Base-by-base conservation (phyloP, 2,888 invertebrate genomes). In the Vannuccia rotundouncinata region DNA sequence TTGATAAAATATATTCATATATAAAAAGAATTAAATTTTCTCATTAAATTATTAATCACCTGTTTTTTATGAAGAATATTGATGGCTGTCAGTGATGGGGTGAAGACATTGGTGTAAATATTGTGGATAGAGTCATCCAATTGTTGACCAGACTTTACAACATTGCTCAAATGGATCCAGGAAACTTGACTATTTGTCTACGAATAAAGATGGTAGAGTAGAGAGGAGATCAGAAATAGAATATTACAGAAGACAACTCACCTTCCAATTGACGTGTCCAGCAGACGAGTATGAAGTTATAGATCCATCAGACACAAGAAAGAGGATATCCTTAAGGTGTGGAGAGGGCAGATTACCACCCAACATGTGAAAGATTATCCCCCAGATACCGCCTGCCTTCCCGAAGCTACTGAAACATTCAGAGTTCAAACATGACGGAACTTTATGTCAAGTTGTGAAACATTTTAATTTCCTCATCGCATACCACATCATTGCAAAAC, bases 131-230 rank as follows among this genome's bases (percentile, higher is more conserved):
- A 73, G 27, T 73, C 74, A 27, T 25, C 74, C 22, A 25, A 73
- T n/a, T 22, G 27, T 5, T 22, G 22, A n/a, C 74, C 74, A 22
- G n/a, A 25, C 74, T 73, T 73, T 10, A 22, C 74, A 22, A 73
- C 27, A 25, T 27, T 73, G 27, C 74, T 73, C 22, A 73, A 25
- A 22, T 73, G 74, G 5, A 73, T 22, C 74, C 74, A 73, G 5
- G 25, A 22, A n/a, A 73, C 22, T 73, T 73, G 74, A 73, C 25
- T 27, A 22, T 73, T 73, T 2, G 74, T 73, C 74, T 73, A 73
- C 22, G 27, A 10, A 13, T 2, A 22, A 73, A 2, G 27, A n/a
- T n/a, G n/a, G n/a, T n/a, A n/a, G n/a, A n/a, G n/a, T n/a, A n/a
- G n/a, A n/a, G n/a, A n/a, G n/a, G n/a, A 10, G n/a, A 59, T 59